These are phyloP conservation scores for Caenorhabditis imperialis DNA, from an alignment of 2,888 invertebrate species.

Conservation along the genomic window DNA sequence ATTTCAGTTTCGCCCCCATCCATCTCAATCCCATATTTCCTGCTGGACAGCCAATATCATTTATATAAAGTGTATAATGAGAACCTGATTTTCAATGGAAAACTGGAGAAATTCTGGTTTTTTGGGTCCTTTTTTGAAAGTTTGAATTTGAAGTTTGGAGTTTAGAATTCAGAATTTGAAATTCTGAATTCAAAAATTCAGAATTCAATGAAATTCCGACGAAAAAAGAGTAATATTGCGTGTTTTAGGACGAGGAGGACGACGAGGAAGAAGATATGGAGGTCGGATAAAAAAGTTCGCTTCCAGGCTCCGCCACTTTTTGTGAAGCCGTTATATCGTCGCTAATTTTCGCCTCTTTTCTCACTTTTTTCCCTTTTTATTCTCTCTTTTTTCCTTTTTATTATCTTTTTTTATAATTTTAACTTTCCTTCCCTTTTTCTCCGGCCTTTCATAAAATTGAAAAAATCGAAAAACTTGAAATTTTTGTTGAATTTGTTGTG, in stretches of 20 bases:
- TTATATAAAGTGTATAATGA: conserved; percentile 35
- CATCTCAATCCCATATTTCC: not conserved
- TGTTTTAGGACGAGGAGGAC: conserved; percentile 7
- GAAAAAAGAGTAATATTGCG: no score
- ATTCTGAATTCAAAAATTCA: conserved; percentile 7
- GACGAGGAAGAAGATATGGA: conserved; percentile 56
- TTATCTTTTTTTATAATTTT: not conserved
- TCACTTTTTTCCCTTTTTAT: not conserved
- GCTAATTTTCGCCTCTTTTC: not conserved
- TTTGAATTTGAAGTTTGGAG: no score
- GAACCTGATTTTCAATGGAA: conserved; percentile 15
- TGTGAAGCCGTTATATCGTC: no score
- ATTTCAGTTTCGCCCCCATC: conserved; percentile 31
- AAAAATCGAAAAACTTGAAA: conserved; percentile 10
- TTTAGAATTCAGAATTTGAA: no score
- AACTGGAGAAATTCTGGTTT: not conserved
- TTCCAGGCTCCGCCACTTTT: not conserved
- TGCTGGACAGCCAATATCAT: not conserved
- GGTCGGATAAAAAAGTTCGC: conserved; percentile 31
- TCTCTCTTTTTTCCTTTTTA: not conserved
- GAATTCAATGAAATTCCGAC: no score
- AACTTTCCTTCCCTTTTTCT: not conserved
- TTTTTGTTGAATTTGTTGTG: conserved; percentile 20
- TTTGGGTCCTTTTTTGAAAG: not conserved
- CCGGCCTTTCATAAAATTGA: no score